Conservation (phyloP, 2,888 invertebrate genomes). For the Harpalus rubripes region DNA sequence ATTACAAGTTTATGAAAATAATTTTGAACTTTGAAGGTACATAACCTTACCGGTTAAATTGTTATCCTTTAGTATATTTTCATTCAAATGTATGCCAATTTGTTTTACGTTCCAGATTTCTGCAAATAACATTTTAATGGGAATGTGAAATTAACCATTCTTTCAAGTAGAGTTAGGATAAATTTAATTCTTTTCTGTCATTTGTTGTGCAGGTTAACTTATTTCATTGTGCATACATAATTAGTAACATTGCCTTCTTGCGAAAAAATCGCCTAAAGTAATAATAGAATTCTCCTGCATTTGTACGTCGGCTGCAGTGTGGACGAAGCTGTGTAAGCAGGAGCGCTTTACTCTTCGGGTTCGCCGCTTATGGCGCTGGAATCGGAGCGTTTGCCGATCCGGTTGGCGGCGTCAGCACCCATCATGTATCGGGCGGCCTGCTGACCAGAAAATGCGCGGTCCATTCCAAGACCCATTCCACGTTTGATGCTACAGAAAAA, state of each 20-base stretch:
- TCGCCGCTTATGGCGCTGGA: conserved; percentile 48
- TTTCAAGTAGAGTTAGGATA: no score
- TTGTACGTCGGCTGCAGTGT: conserved; percentile 18
- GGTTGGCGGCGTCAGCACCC: conserved; percentile 92
- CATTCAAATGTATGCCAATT: no score
- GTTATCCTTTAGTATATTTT: no score
- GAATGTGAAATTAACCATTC: no score
- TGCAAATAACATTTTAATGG: no score
- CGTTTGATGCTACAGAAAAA: conserved; percentile 86
- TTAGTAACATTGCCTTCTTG: not conserved
- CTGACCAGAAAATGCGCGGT: conserved; percentile 92
- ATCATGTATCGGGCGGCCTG: conserved; percentile 95
- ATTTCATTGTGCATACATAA: no score
- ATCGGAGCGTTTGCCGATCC: conserved; percentile 53
- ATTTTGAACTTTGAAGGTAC: no score
- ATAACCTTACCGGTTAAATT: no score
- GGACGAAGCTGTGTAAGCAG: conserved; percentile 26
- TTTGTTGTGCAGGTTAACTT: not conserved
- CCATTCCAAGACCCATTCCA: conserved; percentile 91
- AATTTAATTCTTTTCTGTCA: not conserved
- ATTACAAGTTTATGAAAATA: no score
- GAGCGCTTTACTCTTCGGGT: conserved; percentile 51
- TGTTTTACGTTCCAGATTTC: no score
- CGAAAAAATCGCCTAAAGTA: not conserved
- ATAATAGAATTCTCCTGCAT: not conserved